phyloP scores from a whole-genome alignment of 1,140 invertebrate genomes.

The Oreohelix idahoensis region DNA sequence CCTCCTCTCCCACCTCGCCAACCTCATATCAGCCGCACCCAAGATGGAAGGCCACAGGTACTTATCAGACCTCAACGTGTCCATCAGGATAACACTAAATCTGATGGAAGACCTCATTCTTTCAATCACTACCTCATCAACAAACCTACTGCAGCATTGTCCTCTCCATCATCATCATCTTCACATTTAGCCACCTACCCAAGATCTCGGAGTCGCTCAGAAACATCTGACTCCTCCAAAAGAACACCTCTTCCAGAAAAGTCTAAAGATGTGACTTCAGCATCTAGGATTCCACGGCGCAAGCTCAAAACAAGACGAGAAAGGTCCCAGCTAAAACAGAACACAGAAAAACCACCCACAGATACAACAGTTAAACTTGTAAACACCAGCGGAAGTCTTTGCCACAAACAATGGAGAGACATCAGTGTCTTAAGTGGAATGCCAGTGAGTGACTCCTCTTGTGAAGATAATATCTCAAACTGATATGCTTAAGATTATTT shows the following conservation, averaged over 20 bases:
- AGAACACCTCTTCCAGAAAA: not conserved
- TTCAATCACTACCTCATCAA: slow-evolving; percentile 38
- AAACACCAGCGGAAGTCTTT: not conserved
- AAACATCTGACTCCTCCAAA: not conserved
- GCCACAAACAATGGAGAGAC: not conserved
- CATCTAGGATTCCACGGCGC: slow-evolving; percentile 12
- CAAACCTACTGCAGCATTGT: not conserved
- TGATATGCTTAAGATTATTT: too few relatives aligned
- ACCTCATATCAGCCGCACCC: slow-evolving; percentile 23
- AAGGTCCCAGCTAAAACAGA: slow-evolving; percentile 1
- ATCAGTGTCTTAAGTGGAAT: not conserved
- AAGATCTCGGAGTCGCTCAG: slow-evolving; percentile 17
- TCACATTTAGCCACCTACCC: not conserved
- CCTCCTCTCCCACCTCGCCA: slow-evolving; percentile 32
- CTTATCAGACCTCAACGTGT: slow-evolving; percentile 13
- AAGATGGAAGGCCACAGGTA: slow-evolving; percentile 26
- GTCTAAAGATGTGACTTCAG: not conserved
- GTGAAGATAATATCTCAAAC: not conserved
- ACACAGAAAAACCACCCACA: not conserved
- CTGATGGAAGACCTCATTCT: slow-evolving; percentile 20
- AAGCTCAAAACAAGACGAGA: slow-evolving; percentile 27
- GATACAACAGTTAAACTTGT: not conserved
- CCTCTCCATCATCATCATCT: not conserved
- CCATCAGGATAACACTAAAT: not conserved
- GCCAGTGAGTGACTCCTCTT: not conserved